These are phyloP conservation scores for Sarotherodon lohbergeri DNA, from an alignment of 2,113 vertebrate species.

Conservation along the genomic window DNA sequence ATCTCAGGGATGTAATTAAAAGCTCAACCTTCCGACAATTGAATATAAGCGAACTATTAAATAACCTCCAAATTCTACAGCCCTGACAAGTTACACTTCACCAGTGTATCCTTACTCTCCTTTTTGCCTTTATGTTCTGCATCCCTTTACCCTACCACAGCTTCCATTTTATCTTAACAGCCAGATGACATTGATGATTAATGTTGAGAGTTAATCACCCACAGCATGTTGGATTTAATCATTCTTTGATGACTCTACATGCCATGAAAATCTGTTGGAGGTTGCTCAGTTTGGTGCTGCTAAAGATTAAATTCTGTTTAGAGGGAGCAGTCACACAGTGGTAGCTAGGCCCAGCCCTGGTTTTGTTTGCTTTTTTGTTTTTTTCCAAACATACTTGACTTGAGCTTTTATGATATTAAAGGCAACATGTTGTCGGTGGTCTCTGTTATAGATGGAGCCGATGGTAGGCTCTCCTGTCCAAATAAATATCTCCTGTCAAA, in stretches of 20 bases:
- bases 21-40: background rate
- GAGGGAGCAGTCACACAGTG: background rate
- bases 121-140: background rate
- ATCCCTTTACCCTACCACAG: background rate
- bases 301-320: background rate
- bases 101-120: background rate
- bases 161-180: slow-evolving; percentile 54
- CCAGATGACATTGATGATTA: slow-evolving; percentile 53
- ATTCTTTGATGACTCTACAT: slow-evolving; percentile 3
- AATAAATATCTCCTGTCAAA: background rate
- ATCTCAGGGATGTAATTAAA: slow-evolving; percentile 31
- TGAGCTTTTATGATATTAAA: background rate
- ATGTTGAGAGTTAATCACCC: slow-evolving; percentile 45
- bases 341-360: background rate
- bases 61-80: background rate
- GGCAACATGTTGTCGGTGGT: background rate
- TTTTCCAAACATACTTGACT: background rate
- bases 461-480: background rate
- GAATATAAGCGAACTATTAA: background rate
- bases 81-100: background rate
- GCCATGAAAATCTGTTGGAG: slow-evolving; percentile 9
- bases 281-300: background rate
- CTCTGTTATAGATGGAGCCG: background rate
- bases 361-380: background rate
- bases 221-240: slow-evolving; percentile 44